Conservation (phyloP, 2,797 vertebrate genomes). For the Philypnodon macrostomus region DNA sequence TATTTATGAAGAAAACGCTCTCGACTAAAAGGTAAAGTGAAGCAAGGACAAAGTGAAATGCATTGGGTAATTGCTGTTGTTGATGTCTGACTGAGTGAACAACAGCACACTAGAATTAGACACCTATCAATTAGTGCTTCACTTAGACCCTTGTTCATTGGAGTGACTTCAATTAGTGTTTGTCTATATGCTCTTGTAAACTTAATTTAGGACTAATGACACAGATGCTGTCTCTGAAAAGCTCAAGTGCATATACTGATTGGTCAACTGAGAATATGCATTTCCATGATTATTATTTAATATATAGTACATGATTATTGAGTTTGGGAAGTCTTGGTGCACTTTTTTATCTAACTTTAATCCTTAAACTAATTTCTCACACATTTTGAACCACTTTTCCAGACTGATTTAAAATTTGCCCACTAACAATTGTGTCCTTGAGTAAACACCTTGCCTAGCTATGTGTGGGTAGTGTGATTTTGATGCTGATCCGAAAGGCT, state of each 20-base stretch:
- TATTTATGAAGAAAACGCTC: conserved; percentile 8
- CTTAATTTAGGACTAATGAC: conserved; percentile 3
- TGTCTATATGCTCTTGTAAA: conserved; percentile 3
- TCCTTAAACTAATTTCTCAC: too few relatives aligned
- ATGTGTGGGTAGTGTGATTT: too few relatives aligned
- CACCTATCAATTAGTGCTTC: conserved; percentile 3
- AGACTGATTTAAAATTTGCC: too few relatives aligned
- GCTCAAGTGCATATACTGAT: background rate
- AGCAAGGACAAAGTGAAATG: conserved; percentile 16
- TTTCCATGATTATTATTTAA: background rate
- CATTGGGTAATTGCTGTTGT: conserved; percentile 7
- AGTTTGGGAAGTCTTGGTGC: background rate
- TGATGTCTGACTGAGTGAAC: conserved; percentile 1
- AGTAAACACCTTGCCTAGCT: too few relatives aligned
- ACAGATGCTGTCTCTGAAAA: conserved; percentile 3
- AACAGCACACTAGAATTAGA: background rate
- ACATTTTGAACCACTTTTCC: too few relatives aligned
- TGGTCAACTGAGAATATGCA: background rate
- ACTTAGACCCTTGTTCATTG: conserved; percentile 5
- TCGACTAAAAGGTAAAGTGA: conserved; percentile 3
- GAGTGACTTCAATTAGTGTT: background rate
- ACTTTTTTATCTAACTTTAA: too few relatives aligned
- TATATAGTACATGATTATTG: background rate
- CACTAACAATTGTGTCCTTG: too few relatives aligned
- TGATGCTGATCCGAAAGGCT: too few relatives aligned